Conservation (phyloP, 2,797 vertebrate species). For the Helarctos malayanus region DNA sequence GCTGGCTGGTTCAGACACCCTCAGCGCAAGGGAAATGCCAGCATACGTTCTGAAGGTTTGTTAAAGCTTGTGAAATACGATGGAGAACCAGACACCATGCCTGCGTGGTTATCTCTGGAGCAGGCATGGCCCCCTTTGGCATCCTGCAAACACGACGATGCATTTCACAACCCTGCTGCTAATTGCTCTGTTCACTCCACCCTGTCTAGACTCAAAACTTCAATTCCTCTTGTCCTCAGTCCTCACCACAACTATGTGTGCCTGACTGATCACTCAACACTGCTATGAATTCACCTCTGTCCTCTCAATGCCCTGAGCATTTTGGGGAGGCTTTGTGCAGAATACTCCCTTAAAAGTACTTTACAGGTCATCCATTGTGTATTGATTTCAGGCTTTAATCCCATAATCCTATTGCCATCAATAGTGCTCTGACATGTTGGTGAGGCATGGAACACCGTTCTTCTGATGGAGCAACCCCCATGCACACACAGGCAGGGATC, state of each 20-base stretch:
- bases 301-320: neutral
- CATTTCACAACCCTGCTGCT: neutral
- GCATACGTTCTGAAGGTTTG: fast-evolving
- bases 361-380: fast-evolving
- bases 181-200: neutral
- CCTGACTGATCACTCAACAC: neutral
- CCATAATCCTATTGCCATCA: neutral
- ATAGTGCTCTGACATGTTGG: neutral
- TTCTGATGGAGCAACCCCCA: fast-evolving
- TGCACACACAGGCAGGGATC: neutral
- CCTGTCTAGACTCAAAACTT: neutral
- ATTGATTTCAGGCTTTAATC: neutral
- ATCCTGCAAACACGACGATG: neutral
- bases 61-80: too few species aligned
- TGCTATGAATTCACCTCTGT: neutral
- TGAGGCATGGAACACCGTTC: neutral
- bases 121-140: fast-evolving
- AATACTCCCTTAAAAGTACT: neutral
- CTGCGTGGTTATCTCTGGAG: neutral
- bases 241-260: neutral
- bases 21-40: neutral
- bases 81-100: neutral
- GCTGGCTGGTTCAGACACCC: neutral
- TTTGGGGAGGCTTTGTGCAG: neutral
- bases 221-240: neutral